Evolutionary conservation across 1,140 invertebrate species (phyloP).

Genomic region (Lordiphosa stackelbergi): DNA sequence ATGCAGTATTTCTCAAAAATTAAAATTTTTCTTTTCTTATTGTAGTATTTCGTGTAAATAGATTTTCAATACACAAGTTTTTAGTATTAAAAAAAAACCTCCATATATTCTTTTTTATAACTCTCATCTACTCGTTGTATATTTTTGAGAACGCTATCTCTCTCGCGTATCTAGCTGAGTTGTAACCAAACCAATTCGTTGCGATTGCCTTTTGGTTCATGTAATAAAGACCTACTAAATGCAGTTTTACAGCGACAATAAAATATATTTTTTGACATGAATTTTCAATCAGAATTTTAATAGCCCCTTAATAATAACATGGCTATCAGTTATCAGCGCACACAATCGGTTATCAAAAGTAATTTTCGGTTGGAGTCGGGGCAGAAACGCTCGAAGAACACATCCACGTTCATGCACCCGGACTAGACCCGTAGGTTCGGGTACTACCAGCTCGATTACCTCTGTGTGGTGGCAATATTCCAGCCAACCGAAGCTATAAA

Average conservation of each 20-base stretch:
- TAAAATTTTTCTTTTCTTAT: too few species aligned
- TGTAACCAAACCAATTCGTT: constrained; percentile 14
- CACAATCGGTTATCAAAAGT: constrained; percentile 66
- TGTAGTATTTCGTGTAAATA: too few species aligned
- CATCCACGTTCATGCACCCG: constrained; percentile 12
- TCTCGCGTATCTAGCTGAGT: too few species aligned
- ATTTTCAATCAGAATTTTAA: constrained; percentile 77
- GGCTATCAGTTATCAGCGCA: constrained; percentile 71
- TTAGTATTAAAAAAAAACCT: too few species aligned
- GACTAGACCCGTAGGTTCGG: constrained; percentile 5
- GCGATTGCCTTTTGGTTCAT: constrained; percentile 26
- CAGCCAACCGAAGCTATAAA: constrained; percentile 68
- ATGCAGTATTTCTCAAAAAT: too few species aligned
- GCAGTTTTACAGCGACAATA: constrained; percentile 63
- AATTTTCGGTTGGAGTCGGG: constrained; percentile 47
- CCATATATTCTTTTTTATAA: too few species aligned
- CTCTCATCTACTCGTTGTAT: too few species aligned
- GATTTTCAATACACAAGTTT: too few species aligned
- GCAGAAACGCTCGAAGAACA: constrained; percentile 11
- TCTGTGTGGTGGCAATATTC: constrained; percentile 73
- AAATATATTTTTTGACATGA: constrained; percentile 77
- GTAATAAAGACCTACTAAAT: constrained; percentile 63
- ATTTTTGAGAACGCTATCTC: too few species aligned
- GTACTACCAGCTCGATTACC: constrained; percentile 38
- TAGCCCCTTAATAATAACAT: constrained; percentile 76